These are phyloP conservation scores for Petrolisthes manimaculis DNA, from an alignment of 2,888 invertebrate genomes.

Conservation along the genomic window DNA sequence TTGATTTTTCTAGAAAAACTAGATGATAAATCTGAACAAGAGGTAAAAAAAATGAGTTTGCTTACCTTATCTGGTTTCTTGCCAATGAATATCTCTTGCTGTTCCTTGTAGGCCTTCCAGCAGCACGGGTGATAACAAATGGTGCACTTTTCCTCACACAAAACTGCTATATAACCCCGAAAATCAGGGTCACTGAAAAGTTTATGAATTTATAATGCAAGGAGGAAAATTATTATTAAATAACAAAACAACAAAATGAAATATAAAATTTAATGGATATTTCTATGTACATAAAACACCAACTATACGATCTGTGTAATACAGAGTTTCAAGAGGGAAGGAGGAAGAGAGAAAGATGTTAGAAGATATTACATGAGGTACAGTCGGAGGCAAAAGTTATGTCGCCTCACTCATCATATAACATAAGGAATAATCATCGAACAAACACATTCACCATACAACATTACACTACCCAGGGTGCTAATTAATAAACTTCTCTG, in stretches of 20 bases:
- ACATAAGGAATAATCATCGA: no score
- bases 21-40: no score
- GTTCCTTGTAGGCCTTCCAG: slow-evolving; percentile 59
- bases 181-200: slow-evolving; percentile 56
- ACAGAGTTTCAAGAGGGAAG: neutral
- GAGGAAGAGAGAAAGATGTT: neutral
- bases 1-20: no score
- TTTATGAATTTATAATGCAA: no score
- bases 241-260: no score
- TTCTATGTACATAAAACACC: neutral
- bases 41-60: neutral
- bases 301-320: neutral
- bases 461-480: no score
- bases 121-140: slow-evolving; percentile 60
- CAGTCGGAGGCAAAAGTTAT: no score
- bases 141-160: slow-evolving; percentile 57
- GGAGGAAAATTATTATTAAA: no score
- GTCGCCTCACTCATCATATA: no score
- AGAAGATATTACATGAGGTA: no score
- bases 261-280: neutral
- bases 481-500: no score
- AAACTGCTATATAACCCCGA: slow-evolving; percentile 57
- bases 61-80: slow-evolving; percentile 52
- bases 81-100: slow-evolving; percentile 22
- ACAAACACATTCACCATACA: no score